A percentile compares a stretch with the other conserved stretches of the same genome.
These are phyloP conservation scores for Coronaproctus castanopsis DNA, from an alignment of 2,888 invertebrate species.

Conservation along the genomic window DNA sequence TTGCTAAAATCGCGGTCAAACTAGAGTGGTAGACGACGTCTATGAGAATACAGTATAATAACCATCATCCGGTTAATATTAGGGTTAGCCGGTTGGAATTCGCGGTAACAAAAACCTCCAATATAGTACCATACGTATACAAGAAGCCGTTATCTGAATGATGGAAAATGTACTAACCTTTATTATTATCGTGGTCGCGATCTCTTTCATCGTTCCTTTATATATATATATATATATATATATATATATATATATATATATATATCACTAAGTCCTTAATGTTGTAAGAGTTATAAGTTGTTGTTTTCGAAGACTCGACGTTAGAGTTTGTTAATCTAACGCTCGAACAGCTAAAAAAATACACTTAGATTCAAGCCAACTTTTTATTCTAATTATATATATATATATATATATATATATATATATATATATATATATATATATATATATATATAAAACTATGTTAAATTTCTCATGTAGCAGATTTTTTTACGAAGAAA, in stretches of 20 bases:
- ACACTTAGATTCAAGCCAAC: too few relatives aligned
- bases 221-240: too few relatives aligned
- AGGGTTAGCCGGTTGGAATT: slow-evolving; percentile 51
- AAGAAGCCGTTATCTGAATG: slow-evolving; percentile 50
- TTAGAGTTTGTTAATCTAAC: too few relatives aligned
- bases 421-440: too few relatives aligned
- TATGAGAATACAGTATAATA: slow-evolving; percentile 61
- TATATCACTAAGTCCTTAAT: too few relatives aligned
- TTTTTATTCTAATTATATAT: too few relatives aligned
- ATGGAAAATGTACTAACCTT: slow-evolving; percentile 46
- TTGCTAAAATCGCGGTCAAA: slow-evolving; percentile 64
- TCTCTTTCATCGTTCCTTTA: background rate
- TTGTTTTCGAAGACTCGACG: slow-evolving; percentile 4
- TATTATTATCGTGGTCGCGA: background rate
- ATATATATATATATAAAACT: too few relatives aligned
- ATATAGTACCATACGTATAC: slow-evolving; percentile 60
- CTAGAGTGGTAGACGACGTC: slow-evolving; percentile 64
- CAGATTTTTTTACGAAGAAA: too few relatives aligned
- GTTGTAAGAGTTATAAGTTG: background rate
- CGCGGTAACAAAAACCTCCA: slow-evolving; percentile 56
- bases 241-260: too few relatives aligned
- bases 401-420: too few relatives aligned
- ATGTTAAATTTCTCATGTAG: too few relatives aligned
- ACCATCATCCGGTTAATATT: slow-evolving; percentile 67
- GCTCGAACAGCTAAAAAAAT: too few relatives aligned